phyloP scores from a whole-genome alignment of 2,888 invertebrate genomes.

The Crematogaster levior region DNA sequence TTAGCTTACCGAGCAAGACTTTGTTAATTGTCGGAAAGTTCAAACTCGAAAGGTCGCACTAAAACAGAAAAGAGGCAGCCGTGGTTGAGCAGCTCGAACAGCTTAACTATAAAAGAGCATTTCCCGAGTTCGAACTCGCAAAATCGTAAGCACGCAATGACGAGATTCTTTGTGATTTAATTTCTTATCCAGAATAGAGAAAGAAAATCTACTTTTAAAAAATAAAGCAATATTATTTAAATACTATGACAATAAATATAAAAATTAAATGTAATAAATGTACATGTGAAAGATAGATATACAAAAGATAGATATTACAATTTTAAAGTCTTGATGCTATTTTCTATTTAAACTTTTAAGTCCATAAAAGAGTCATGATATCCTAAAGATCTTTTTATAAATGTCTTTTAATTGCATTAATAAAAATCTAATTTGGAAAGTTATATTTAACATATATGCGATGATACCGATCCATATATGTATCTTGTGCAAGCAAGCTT shows the following conservation, averaged over 20 bases:
- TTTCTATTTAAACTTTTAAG: background rate
- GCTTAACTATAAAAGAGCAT: constrained; percentile 25
- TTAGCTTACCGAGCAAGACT: constrained; percentile 55
- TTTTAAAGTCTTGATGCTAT: background rate
- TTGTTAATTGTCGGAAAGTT: constrained; percentile 51
- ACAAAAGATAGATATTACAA: background rate
- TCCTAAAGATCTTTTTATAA: background rate
- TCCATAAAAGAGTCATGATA: background rate
- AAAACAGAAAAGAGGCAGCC: constrained; percentile 5
- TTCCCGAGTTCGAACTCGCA: background rate
- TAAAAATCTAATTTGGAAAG: background rate
- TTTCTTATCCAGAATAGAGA: background rate
- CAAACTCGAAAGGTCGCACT: constrained; percentile 28
- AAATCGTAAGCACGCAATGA: background rate
- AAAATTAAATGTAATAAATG: background rate
- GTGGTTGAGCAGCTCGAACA: background rate
- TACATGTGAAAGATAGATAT: background rate
- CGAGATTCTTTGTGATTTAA: constrained; percentile 7
- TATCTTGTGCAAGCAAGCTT: background rate
- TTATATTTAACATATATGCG: background rate
- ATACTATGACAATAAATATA: background rate
- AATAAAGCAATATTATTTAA: background rate
- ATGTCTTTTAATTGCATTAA: background rate
- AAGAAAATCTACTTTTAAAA: background rate
- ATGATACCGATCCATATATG: background rate